These are phyloP conservation scores for Periophthalmus modestus DNA, from an alignment of 2,113 vertebrate genomes.

Conservation along the genomic window DNA sequence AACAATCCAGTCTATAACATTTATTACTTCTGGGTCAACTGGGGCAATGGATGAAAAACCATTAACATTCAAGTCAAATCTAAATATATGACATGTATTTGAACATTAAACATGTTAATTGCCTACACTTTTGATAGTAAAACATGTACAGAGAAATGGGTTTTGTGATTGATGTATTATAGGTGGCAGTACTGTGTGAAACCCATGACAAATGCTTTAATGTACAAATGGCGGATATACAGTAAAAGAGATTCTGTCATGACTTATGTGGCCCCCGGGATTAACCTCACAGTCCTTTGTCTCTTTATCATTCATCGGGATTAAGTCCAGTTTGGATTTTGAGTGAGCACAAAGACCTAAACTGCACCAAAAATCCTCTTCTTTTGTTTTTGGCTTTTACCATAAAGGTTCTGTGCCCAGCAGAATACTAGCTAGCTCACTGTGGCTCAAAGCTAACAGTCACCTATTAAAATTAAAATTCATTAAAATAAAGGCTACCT, in stretches of 20 bases:
- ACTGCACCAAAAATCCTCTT: too few species aligned
- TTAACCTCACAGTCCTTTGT: conserved; percentile 43
- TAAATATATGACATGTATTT: conserved; percentile 23
- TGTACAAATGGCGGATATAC: conserved; percentile 15
- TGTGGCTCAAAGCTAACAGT: too few species aligned
- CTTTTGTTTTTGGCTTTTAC: too few species aligned
- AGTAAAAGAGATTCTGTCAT: conserved; percentile 33
- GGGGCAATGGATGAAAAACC: neutral
- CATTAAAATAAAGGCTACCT: too few species aligned
- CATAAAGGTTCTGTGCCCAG: too few species aligned
- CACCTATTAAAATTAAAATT: too few species aligned
- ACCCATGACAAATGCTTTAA: neutral
- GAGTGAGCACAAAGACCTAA: conserved; percentile 19
- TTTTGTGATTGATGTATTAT: conserved; percentile 13
- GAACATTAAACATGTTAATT: conserved; percentile 42
- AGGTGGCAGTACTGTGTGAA: conserved; percentile 18
- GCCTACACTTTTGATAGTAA: conserved; percentile 20
- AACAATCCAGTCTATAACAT: conserved; percentile 20
- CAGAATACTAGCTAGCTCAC: too few species aligned
- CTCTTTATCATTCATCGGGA: conserved; percentile 32
- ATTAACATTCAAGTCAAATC: too few species aligned
- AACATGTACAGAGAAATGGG: neutral
- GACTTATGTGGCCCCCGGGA: conserved; percentile 29
- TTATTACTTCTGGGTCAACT: neutral
- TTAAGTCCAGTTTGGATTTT: conserved; percentile 23